Conservation (phyloP, 2,888 invertebrate genomes). For the Cosmopolites sordidus region DNA sequence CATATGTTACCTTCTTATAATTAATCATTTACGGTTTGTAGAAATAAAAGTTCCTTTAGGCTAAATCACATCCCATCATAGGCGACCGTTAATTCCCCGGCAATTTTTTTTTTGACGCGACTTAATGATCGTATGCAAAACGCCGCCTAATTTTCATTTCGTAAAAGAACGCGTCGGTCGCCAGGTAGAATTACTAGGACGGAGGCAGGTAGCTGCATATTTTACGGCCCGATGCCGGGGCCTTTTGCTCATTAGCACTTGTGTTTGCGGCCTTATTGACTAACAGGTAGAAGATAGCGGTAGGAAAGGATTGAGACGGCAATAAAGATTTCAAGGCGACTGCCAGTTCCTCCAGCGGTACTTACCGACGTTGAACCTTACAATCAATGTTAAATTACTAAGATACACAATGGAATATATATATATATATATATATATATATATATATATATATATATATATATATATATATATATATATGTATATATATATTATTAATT, state of each 20-base stretch:
- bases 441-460: no score
- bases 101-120: background rate
- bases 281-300: constrained; percentile 21
- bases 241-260: constrained; percentile 23
- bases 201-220: constrained; percentile 15
- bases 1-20: no score
- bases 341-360: constrained; percentile 9
- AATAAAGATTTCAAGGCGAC: constrained; percentile 4
- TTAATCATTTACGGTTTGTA: no score
- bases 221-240: constrained; percentile 9
- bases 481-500: no score
- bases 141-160: background rate
- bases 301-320: constrained; percentile 10
- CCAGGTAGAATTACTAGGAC: constrained; percentile 8
- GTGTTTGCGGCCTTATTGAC: constrained; percentile 17
- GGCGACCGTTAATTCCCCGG: background rate
- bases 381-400: no score
- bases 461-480: no score
- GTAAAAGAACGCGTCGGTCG: background rate
- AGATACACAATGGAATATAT: no score
- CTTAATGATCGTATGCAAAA: constrained; percentile 9
- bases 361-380: no score
- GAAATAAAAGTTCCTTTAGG: no score
- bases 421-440: no score
- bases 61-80: no score